phyloP scores from a whole-genome alignment of 2,888 invertebrate species.

The Tipula lateralis region DNA sequence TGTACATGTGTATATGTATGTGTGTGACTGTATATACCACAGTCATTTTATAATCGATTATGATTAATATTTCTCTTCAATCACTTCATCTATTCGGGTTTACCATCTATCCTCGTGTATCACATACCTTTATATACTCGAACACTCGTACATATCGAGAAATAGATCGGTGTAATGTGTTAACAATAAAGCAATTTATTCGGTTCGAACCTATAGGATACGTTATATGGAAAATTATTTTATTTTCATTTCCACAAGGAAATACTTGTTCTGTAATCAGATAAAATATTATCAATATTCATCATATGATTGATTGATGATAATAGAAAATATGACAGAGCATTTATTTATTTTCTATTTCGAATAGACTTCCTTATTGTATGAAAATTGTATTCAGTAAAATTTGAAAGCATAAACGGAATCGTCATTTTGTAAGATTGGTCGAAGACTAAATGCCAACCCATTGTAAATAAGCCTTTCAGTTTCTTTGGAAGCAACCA shows the following conservation, averaged over 20 bases:
- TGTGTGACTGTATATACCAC: no score
- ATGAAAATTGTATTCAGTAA: no score
- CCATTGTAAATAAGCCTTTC: no score
- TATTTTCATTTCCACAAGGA: not conserved
- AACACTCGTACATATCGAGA: no score
- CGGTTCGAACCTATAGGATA: not conserved
- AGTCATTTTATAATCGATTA: not conserved
- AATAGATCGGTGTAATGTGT: not conserved
- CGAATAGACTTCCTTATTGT: slow-evolving; percentile 13
- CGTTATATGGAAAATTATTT: not conserved
- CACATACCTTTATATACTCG: no score
- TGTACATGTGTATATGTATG: not conserved
- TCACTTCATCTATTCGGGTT: not conserved
- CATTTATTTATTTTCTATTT: not conserved
- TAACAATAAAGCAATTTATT: not conserved
- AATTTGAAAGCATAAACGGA: no score
- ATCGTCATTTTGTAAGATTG: no score
- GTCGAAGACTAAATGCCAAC: no score
- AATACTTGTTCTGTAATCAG: not conserved
- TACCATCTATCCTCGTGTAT: not conserved
- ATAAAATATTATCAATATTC: not conserved
- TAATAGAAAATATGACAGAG: not conserved
- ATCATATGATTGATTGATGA: not conserved
- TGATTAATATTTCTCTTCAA: not conserved
- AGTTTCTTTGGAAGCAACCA: no score